These are phyloP conservation scores for Noctua janthina DNA, from an alignment of 2,888 invertebrate species.

Conservation along the genomic window DNA sequence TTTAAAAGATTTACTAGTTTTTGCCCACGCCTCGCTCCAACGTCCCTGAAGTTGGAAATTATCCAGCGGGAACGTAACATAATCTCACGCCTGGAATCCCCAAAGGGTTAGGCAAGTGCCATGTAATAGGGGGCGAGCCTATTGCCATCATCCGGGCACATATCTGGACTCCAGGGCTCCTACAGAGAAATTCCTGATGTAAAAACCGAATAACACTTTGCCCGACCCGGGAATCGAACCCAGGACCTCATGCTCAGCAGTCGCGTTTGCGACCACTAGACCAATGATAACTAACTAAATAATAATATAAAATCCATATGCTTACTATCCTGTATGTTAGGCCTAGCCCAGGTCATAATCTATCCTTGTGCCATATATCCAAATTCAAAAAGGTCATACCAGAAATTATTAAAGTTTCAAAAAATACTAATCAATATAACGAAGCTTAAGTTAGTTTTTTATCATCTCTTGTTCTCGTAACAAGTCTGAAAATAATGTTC, in stretches of 20 bases:
- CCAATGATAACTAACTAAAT: too few species aligned
- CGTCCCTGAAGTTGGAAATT: neutral
- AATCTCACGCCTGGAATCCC: too few species aligned
- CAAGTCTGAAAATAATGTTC: slow-evolving; percentile 34
- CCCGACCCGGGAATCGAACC: too few species aligned
- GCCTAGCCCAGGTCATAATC: neutral
- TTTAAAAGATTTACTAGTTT: neutral
- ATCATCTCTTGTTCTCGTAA: slow-evolving; percentile 26
- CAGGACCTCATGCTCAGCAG: too few species aligned
- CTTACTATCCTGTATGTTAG: neutral
- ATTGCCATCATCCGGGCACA: too few species aligned
- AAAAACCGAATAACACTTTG: too few species aligned
- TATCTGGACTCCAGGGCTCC: too few species aligned
- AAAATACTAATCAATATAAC: slow-evolving; percentile 13
- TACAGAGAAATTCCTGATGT: too few species aligned
- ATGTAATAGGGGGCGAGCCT: too few species aligned
- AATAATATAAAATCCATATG: neutral
- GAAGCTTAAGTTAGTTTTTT: slow-evolving; percentile 25
- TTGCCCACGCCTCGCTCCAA: neutral
- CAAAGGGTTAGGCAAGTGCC: too few species aligned
- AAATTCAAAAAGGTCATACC: too few species aligned
- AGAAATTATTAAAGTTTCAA: neutral
- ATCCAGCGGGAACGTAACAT: neutral
- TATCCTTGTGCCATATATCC: neutral
- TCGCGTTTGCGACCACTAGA: too few species aligned